Evolutionary conservation across 2,797 vertebrate species (phyloP), one percentile per base, ranked within the genome.

Genomic region (Fundulus diaphanus): DNA sequence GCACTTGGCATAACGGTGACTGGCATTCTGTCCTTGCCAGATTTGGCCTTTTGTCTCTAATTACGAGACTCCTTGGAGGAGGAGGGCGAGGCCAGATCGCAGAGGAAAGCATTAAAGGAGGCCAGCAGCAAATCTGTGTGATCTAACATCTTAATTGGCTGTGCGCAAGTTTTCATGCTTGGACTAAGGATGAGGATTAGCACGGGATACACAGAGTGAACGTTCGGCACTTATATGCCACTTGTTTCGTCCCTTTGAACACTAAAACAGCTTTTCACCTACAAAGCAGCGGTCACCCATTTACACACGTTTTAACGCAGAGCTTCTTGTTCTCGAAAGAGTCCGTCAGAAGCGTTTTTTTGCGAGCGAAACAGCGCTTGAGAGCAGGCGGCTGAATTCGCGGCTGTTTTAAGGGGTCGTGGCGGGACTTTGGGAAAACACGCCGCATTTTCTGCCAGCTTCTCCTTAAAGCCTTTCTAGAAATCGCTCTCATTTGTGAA

Each of bases 11-110:
- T 76, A 78, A 63, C 0, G 9, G 42, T 49, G 44, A 79, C 72
- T 67, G 27, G 71, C 31, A 56, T 61, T 77, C 79, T 57, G 71
- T 69, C 63, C n/a, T 70, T 3, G 3, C 49, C 68, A 63, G 68
- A 70, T 75, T 76, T 79, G 75, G 61, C 74, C 72, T 85, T 82
- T 80, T 68, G 66, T 70, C 52, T 76, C 59, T 68, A 48, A 81
- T 75, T 77, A 52, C 29, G 46, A 72, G 48, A 82, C 67, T 20
- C 22, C 20, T 12, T 76, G 22, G 18, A 76, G 31, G 61, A 52
- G 24, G 57, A 48, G 31, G 57, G 18, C 13, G 71, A 74, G 61
- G 76, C 79, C 77, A 82, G 49, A 63, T n/a, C 78, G 68, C 52
- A 72, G 74, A 42, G 57, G 56, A 82, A 52, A 82, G 59, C 72